Conservation (phyloP, 2,113 vertebrate genomes). For the Hiodon alosoides region DNA sequence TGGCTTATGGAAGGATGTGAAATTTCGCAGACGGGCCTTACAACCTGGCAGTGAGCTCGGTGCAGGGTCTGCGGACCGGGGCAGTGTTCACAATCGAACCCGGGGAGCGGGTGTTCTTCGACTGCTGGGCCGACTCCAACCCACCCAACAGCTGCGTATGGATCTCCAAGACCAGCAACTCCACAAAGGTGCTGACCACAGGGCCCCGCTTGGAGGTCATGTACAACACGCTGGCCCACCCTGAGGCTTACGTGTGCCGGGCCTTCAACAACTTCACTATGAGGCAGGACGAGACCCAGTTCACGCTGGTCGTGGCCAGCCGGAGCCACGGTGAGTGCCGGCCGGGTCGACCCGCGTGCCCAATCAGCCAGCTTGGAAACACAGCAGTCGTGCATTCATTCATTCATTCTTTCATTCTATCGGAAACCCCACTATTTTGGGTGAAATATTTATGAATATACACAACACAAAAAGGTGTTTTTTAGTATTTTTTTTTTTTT, state of each 20-base stretch:
- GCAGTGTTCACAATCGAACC: constrained; percentile 83
- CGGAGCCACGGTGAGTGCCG: constrained; percentile 62
- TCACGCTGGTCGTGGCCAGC: constrained; percentile 79
- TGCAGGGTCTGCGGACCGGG: constrained; percentile 74
- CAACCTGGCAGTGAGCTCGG: constrained; percentile 81
- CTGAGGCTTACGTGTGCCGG: constrained; percentile 75
- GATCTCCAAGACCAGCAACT: constrained; percentile 75
- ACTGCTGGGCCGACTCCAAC: constrained; percentile 90
- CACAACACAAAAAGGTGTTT: too few species aligned
- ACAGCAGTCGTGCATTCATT: too few species aligned
- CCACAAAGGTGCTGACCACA: constrained; percentile 68
- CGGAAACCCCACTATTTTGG: too few species aligned
- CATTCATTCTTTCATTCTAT: too few species aligned
- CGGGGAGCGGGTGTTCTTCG: constrained; percentile 77
- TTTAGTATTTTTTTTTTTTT: too few species aligned
- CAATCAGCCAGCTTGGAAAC: too few species aligned
- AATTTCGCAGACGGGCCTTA: constrained; percentile 81
- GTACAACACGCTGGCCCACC: constrained; percentile 67
- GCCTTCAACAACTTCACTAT: constrained; percentile 89
- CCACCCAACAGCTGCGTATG: constrained; percentile 88
- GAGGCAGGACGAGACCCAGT: constrained; percentile 76
- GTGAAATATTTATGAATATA: too few species aligned
- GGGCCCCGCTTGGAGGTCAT: constrained; percentile 77
- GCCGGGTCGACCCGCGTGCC: background rate
- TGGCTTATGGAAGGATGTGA: background rate